A percentile compares a stretch with the other conserved stretches of the same genome.
Evolutionary conservation across 2,113 vertebrate species (phyloP).

Genomic region (Speoplatyrhinus poulsoni): DNA sequence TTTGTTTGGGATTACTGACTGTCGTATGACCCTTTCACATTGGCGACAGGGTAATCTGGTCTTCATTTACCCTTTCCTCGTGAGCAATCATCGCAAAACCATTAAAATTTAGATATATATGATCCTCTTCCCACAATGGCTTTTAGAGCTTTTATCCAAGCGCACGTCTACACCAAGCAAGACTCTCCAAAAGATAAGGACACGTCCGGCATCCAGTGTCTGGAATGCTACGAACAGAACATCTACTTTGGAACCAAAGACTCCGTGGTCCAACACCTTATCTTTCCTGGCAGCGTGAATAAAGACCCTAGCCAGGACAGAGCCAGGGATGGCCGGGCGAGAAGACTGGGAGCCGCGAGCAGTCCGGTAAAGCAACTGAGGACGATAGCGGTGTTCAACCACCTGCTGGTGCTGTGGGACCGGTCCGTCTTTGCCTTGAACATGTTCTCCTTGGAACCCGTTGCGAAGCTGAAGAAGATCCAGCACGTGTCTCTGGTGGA

Average conservation of each 20-base stretch:
- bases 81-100: not conserved
- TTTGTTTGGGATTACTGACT: slow-evolving; percentile 14
- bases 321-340: slow-evolving; percentile 47
- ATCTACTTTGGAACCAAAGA: slow-evolving; percentile 69
- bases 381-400: slow-evolving; percentile 65
- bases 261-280: slow-evolving; percentile 61
- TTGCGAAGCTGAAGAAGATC: slow-evolving; percentile 64
- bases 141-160: slow-evolving; percentile 55
- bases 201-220: slow-evolving; percentile 62
- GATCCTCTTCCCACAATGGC: slow-evolving; percentile 37
- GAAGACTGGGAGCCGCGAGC: slow-evolving; percentile 63
- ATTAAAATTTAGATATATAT: too few relatives aligned
- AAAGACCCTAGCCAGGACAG: slow-evolving; percentile 11
- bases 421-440: slow-evolving; percentile 58
- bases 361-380: slow-evolving; percentile 56
- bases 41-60: not conserved
- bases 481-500: slow-evolving; percentile 63
- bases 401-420: slow-evolving; percentile 72
- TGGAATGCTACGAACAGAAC: slow-evolving; percentile 59
- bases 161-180: slow-evolving; percentile 55
- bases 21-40: not conserved
- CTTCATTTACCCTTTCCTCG: not conserved
- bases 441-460: slow-evolving; percentile 73
- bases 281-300: slow-evolving; percentile 20
- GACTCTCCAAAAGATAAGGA: slow-evolving; percentile 56